phyloP scores from a whole-genome alignment of 2,113 vertebrate species.

The Perccottus glenii region DNA sequence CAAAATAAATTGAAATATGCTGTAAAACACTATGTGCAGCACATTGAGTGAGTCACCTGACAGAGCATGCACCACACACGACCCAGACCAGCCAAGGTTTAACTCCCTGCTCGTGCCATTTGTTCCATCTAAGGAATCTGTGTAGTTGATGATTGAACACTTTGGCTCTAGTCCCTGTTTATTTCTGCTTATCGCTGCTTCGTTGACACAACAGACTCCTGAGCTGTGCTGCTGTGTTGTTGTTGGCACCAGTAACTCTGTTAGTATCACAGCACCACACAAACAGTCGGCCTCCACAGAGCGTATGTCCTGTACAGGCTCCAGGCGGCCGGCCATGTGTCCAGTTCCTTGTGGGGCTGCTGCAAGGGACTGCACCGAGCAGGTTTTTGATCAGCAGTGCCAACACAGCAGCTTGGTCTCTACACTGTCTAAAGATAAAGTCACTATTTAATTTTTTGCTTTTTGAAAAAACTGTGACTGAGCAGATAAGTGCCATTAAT shows the following conservation, averaged over 20 bases:
- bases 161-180: not conserved
- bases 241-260: slow-evolving; percentile 23
- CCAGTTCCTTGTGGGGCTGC: slow-evolving; percentile 3
- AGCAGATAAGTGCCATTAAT: not conserved
- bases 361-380: slow-evolving; percentile 1
- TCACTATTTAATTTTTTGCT: not conserved
- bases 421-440: not conserved
- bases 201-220: slow-evolving; percentile 27
- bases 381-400: slow-evolving; percentile 20
- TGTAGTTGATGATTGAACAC: not conserved
- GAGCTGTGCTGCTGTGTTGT: slow-evolving; percentile 16
- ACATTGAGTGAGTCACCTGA: not conserved
- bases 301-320: slow-evolving; percentile 46
- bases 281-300: slow-evolving; percentile 16
- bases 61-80: not conserved
- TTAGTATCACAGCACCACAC: slow-evolving; percentile 14
- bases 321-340: slow-evolving; percentile 8
- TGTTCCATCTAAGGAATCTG: not conserved
- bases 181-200: not conserved
- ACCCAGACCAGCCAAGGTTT: not conserved
- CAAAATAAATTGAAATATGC: too few species aligned
- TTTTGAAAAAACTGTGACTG: not conserved
- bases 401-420: slow-evolving; percentile 32
- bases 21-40: not conserved
- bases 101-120: not conserved